Evolutionary conservation across 1,140 invertebrate species (phyloP).

Genomic region (Pinna nobilis): DNA sequence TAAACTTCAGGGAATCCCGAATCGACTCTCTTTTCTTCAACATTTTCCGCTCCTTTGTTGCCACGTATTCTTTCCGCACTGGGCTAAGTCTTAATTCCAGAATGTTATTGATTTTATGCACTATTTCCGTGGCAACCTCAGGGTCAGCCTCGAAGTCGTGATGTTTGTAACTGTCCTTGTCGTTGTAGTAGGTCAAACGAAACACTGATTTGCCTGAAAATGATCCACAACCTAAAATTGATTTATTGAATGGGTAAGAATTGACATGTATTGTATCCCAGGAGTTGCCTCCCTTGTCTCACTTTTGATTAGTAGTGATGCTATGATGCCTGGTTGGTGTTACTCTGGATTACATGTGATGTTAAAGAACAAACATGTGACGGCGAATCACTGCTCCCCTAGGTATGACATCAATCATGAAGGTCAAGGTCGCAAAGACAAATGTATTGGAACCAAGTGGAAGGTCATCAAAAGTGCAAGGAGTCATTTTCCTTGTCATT

Average conservation of each 20-base stretch:
- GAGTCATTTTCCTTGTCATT: too few species aligned
- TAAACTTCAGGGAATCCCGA: slow-evolving; percentile 5
- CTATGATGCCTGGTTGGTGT: slow-evolving; percentile 89
- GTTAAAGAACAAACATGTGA: slow-evolving; percentile 80
- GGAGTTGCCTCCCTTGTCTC: slow-evolving; percentile 65
- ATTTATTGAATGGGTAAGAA: not conserved
- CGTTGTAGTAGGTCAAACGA: slow-evolving; percentile 71
- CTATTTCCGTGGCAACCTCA: slow-evolving; percentile 85
- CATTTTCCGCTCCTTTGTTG: slow-evolving; percentile 53
- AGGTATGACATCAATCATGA: too few species aligned
- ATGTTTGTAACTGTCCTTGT: slow-evolving; percentile 82
- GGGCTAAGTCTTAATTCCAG: slow-evolving; percentile 86
- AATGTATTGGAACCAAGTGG: too few species aligned
- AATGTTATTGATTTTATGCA: slow-evolving; percentile 91
- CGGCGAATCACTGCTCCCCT: too few species aligned
- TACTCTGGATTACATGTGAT: slow-evolving; percentile 81
- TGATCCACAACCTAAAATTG: slow-evolving; percentile 6
- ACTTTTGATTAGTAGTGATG: slow-evolving; percentile 88
- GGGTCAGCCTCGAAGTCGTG: slow-evolving; percentile 91
- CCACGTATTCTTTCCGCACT: slow-evolving; percentile 85
- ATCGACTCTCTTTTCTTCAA: slow-evolving; percentile 58
- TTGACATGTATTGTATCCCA: not conserved
- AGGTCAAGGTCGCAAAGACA: too few species aligned
- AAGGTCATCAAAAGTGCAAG: too few species aligned
- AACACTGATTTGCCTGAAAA: slow-evolving; percentile 70